Conservation (phyloP, 2,797 vertebrate genomes). For the Chaetodon trifasciatus region DNA sequence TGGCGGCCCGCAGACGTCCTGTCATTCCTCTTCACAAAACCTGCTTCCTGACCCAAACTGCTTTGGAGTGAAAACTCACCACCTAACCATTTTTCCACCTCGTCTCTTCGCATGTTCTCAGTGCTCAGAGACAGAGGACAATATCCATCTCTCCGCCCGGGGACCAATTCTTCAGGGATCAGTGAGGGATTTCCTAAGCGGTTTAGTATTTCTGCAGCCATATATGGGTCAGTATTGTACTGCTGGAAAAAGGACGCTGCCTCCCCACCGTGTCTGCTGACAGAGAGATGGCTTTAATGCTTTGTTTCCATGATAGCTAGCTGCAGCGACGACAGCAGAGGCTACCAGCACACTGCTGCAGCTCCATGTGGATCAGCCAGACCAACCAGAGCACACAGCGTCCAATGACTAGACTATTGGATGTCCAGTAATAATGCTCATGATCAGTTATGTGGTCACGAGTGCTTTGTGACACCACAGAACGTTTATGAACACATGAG, state of each 20-base stretch:
- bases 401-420: no score
- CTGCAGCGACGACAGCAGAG: slow-evolving; percentile 6
- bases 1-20: slow-evolving; percentile 9
- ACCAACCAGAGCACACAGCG: not conserved
- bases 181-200: slow-evolving; percentile 66
- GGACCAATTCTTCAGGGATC: slow-evolving; percentile 62
- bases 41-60: slow-evolving; percentile 42
- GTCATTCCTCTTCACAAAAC: slow-evolving; percentile 39
- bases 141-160: slow-evolving; percentile 30
- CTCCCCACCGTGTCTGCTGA: slow-evolving; percentile 16
- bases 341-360: not conserved
- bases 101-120: slow-evolving; percentile 46
- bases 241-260: slow-evolving; percentile 26
- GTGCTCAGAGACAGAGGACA: slow-evolving; percentile 36
- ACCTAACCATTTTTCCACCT: slow-evolving; percentile 55
- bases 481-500: not conserved
- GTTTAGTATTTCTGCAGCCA: slow-evolving; percentile 64
- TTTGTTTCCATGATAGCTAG: slow-evolving; percentile 18
- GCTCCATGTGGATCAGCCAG: slow-evolving; percentile 1
- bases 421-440: not conserved
- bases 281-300: slow-evolving; percentile 34
- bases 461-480: not conserved
- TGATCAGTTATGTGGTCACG: not conserved
- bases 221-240: slow-evolving; percentile 62
- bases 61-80: slow-evolving; percentile 34